phyloP scores from a whole-genome alignment of 2,888 invertebrate genomes.

The Drosophila neutralis region DNA sequence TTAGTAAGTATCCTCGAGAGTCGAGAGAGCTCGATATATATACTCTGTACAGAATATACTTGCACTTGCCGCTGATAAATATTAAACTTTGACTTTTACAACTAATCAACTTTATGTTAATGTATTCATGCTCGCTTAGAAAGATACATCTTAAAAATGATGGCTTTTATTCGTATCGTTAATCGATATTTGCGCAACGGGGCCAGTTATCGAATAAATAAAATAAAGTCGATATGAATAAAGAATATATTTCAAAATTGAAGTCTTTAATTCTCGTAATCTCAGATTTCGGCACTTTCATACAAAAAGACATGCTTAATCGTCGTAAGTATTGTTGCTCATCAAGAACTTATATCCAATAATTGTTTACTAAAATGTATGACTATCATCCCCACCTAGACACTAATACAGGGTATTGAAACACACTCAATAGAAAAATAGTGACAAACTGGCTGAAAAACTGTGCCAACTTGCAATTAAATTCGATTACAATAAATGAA shows the following conservation, averaged over 20 bases:
- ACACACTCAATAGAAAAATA: not conserved
- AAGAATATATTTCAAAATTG: not conserved
- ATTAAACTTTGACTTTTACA: not conserved
- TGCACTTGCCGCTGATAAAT: not conserved
- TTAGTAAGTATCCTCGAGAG: not conserved
- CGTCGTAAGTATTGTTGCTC: not conserved
- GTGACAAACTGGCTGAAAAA: slow-evolving; percentile 13
- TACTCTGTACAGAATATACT: not conserved
- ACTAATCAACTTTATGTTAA: not conserved
- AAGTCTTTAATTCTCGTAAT: not conserved
- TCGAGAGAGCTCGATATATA: not conserved
- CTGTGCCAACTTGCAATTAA: slow-evolving; percentile 64
- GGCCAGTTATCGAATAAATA: too few species aligned
- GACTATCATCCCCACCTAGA: too few species aligned
- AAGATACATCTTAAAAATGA: not conserved
- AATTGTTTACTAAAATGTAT: not conserved
- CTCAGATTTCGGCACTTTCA: rapidly evolving
- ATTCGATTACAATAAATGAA: slow-evolving; percentile 37
- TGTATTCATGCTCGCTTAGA: not conserved
- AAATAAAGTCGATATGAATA: not conserved
- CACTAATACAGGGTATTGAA: not conserved
- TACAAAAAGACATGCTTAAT: not conserved
- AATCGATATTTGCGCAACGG: not conserved
- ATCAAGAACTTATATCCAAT: not conserved
- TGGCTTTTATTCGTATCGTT: not conserved